Percentiles rank a stretch among this genome's conserved stretches.
phyloP scores from a whole-genome alignment of 1,140 invertebrate species.

The Drosophila willistoni region DNA sequence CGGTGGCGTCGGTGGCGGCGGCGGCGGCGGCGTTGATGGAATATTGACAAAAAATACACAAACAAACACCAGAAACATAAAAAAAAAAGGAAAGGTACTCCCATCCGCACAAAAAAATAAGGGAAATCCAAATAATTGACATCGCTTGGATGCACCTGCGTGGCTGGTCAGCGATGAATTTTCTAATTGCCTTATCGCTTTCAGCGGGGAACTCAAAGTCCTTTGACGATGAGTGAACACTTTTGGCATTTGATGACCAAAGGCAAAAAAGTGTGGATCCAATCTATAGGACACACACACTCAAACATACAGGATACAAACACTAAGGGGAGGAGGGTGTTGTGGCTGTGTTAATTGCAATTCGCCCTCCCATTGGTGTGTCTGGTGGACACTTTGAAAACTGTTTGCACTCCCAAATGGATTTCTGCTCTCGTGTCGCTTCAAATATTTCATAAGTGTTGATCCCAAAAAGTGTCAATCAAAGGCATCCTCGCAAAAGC shows the following conservation, averaged over 20 bases:
- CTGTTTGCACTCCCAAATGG: slow-evolving; percentile 65
- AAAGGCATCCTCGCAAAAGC: slow-evolving; percentile 41
- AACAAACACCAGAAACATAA: too few species aligned
- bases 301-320: not conserved
- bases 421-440: slow-evolving; percentile 48
- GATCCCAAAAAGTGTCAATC: slow-evolving; percentile 60
- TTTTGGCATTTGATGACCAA: slow-evolving; percentile 41
- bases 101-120: not conserved
- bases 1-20: not conserved
- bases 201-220: slow-evolving; percentile 70
- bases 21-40: slow-evolving; percentile 14
- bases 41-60: slow-evolving; percentile 44
- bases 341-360: slow-evolving; percentile 60
- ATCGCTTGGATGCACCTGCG: slow-evolving; percentile 44
- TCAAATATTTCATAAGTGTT: slow-evolving; percentile 73
- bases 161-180: slow-evolving; percentile 46
- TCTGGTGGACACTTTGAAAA: slow-evolving; percentile 51
- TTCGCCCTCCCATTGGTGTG: slow-evolving; percentile 51
- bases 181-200: slow-evolving; percentile 80
- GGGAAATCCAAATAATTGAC: slow-evolving; percentile 71
- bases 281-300: slow-evolving; percentile 8
- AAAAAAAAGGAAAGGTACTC: too few species aligned
- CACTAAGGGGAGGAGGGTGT: not conserved
- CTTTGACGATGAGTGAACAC: slow-evolving; percentile 77
- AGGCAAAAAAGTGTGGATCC: slow-evolving; percentile 14